phyloP scores from a whole-genome alignment of 2,888 invertebrate species.

The Piscicola geometra region DNA sequence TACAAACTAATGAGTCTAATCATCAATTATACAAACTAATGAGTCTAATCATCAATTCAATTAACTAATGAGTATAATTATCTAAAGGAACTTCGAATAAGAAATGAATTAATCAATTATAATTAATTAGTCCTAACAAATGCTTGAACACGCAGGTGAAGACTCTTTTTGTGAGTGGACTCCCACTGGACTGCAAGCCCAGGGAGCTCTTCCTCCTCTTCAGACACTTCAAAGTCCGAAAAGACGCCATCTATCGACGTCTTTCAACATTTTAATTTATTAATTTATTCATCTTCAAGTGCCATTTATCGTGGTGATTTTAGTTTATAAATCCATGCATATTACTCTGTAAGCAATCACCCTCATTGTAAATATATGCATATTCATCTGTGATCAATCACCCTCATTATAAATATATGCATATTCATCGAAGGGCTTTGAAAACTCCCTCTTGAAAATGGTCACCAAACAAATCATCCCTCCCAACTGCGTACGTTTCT shows the following conservation, averaged over 20 bases:
- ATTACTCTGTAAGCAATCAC: too few species aligned
- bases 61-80: too few species aligned
- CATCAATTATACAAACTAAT: too few species aligned
- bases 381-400: background rate
- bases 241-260: background rate
- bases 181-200: constrained; percentile 99
- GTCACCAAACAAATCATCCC: constrained; percentile 34
- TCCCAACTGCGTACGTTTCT: constrained; percentile 35
- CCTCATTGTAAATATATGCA: too few species aligned
- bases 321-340: background rate
- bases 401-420: background rate
- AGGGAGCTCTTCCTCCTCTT: constrained; percentile 96
- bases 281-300: background rate
- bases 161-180: constrained; percentile 96
- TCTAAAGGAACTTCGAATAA: too few species aligned
- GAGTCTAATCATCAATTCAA: too few species aligned
- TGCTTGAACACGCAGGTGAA: constrained; percentile 71
- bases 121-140: too few species aligned
- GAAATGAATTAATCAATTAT: background rate
- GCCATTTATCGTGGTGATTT: background rate
- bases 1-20: too few species aligned
- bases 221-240: constrained; percentile 89
- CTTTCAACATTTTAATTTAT: background rate
- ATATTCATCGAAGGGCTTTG: constrained; percentile 28
- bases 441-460: constrained; percentile 33